phyloP scores from a whole-genome alignment of 2,797 vertebrate genomes.

The Tiaroga cobitis region DNA sequence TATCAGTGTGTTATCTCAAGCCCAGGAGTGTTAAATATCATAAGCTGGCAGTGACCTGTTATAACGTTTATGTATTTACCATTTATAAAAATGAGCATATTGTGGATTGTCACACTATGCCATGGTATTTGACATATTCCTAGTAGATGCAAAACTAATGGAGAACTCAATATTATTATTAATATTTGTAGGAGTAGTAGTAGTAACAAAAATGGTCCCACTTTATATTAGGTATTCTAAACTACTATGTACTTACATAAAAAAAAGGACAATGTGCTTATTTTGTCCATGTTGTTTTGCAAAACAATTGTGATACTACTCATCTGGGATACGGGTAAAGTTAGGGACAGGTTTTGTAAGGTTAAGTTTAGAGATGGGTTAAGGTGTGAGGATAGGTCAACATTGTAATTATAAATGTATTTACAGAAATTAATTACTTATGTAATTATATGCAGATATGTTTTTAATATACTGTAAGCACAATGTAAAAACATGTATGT shows the following conservation, averaged over 20 bases:
- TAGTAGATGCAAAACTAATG: not conserved
- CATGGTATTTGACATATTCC: not conserved
- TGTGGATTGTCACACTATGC: conserved; percentile 14
- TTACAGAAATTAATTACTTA: not conserved
- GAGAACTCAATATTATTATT: not conserved
- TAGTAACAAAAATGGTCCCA: not conserved
- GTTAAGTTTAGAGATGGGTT: not conserved
- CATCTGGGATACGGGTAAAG: not conserved
- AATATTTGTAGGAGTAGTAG: not conserved
- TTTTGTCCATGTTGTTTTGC: not conserved
- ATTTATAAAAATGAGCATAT: not conserved
- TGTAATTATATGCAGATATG: not conserved
- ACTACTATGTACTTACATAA: not conserved
- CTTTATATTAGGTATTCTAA: too few species aligned
- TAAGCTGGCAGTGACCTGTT: conserved; percentile 35
- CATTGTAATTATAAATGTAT: not conserved
- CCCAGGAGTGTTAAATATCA: conserved; percentile 32
- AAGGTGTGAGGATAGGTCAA: not conserved
- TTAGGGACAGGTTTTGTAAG: not conserved
- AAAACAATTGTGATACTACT: not conserved
- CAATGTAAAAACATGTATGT: not conserved
- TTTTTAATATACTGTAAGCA: not conserved
- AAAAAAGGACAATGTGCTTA: not conserved
- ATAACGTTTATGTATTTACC: conserved; percentile 24
- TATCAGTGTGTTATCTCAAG: conserved; percentile 36